Conservation (phyloP, 2,888 invertebrate genomes). For the Polymixis lichenea region DNA sequence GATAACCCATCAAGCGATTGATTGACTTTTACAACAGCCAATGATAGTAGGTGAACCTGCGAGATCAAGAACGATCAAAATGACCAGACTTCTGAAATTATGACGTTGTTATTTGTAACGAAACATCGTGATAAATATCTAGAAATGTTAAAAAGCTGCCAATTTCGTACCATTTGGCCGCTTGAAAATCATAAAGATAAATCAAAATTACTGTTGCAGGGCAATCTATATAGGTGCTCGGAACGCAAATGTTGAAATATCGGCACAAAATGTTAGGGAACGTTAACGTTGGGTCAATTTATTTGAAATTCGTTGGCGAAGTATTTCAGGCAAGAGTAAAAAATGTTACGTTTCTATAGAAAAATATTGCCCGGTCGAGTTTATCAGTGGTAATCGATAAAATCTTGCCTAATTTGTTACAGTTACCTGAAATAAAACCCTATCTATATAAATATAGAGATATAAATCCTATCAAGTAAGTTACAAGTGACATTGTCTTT, state of each 20-base stretch:
- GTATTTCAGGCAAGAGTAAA: conserved; percentile 29
- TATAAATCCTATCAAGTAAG: not conserved
- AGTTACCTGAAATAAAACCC: not conserved
- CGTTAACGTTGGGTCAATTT: conserved; percentile 45
- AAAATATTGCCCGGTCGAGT: conserved; percentile 19
- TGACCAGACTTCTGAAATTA: not conserved
- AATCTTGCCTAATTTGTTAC: conserved; percentile 10
- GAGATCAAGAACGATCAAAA: not conserved
- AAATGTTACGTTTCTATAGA: conserved; percentile 20
- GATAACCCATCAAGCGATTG: not conserved
- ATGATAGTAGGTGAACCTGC: not conserved
- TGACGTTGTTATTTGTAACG: not conserved
- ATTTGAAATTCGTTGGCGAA: conserved; percentile 24
- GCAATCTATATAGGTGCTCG: conserved; percentile 48
- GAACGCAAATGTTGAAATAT: conserved; percentile 50
- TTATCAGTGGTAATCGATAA: conserved; percentile 23
- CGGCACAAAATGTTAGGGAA: conserved; percentile 34
- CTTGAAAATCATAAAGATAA: conserved; percentile 54
- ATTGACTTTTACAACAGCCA: not conserved
- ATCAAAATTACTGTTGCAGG: conserved; percentile 50
- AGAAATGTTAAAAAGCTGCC: conserved; percentile 32
- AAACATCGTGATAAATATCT: conserved; percentile 35
- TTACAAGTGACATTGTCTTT: conserved; percentile 4
- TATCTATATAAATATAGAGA: no score
- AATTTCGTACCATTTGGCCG: conserved; percentile 45